phyloP scores from a whole-genome alignment of 1,140 invertebrate species.

The Nixonia krombeini region DNA sequence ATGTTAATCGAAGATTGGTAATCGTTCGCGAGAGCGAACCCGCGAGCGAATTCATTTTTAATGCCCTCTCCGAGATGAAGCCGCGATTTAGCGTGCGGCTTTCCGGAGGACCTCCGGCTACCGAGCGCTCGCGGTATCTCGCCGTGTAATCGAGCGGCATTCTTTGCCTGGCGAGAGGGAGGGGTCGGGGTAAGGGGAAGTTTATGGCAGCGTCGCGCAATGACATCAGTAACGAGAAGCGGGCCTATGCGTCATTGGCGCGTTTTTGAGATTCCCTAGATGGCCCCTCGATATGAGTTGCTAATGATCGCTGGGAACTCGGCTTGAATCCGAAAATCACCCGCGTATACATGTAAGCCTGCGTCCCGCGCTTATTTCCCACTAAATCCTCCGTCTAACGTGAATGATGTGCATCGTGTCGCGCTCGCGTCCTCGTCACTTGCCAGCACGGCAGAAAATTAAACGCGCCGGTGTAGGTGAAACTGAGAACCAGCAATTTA shows the following conservation, averaged over 20 bases:
- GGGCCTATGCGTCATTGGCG: conserved; percentile 59
- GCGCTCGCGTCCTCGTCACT: too few species aligned
- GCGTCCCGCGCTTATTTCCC: conserved; percentile 5
- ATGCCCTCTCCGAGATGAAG: conserved; percentile 25
- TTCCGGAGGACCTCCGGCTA: conserved; percentile 37
- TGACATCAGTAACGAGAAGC: conserved; percentile 64
- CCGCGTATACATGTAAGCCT: conserved; percentile 18
- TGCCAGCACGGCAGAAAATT: too few species aligned
- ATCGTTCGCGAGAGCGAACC: conserved; percentile 10
- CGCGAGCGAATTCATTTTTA: conserved; percentile 28
- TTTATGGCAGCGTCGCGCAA: conserved; percentile 62
- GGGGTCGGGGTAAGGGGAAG: conserved; percentile 42
- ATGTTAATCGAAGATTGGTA: conserved; percentile 31
- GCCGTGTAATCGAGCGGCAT: conserved; percentile 59
- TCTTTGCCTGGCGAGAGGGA: conserved; percentile 51
- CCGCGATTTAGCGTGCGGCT: conserved; percentile 11
- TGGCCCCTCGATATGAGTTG: conserved; percentile 55
- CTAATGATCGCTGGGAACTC: conserved; percentile 48
- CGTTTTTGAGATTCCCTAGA: conserved; percentile 60
- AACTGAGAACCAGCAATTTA: too few species aligned
- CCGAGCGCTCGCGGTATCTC: conserved; percentile 47
- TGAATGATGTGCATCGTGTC: conserved; percentile 10
- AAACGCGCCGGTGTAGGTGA: too few species aligned
- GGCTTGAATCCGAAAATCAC: conserved; percentile 32
- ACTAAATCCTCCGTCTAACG: conserved; percentile 3